Percentiles rank a stretch among this genome's conserved stretches.
These are phyloP conservation scores for Drosophila ustulata DNA, from an alignment of 2,888 invertebrate species.

Conservation along the genomic window DNA sequence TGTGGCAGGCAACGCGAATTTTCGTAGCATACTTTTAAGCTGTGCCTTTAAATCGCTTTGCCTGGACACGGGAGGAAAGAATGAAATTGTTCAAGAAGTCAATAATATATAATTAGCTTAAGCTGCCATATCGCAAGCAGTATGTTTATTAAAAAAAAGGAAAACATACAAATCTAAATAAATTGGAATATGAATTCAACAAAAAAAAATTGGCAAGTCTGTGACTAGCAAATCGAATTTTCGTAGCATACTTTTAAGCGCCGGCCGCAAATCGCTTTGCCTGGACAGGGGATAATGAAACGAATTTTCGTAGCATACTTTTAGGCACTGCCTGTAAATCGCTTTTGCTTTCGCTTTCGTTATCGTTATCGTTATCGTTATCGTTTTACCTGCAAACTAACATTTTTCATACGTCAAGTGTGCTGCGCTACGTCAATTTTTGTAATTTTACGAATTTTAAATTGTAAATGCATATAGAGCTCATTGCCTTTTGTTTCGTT, in stretches of 20 bases:
- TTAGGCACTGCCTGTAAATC: constrained; percentile 51
- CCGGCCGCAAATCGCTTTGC: constrained; percentile 6
- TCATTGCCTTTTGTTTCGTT: not conserved
- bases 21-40: constrained; percentile 63
- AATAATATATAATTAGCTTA: too few species aligned
- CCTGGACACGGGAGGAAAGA: too few species aligned
- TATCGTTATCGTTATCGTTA: not conserved
- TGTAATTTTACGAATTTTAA: not conserved
- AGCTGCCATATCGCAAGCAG: too few species aligned
- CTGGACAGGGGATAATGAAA: constrained; percentile 3
- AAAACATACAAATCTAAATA: too few species aligned
- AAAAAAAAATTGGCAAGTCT: not conserved
- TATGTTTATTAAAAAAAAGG: too few species aligned
- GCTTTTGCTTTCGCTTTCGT: constrained; percentile 5
- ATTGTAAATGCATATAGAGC: not conserved
- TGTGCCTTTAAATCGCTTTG: constrained; percentile 4
- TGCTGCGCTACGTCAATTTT: not conserved
- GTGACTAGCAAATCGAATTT: constrained; percentile 10
- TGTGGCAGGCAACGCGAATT: constrained; percentile 5
- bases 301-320: constrained; percentile 48
- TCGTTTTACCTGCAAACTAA: not conserved
- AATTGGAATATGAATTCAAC: too few species aligned
- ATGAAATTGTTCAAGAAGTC: too few species aligned
- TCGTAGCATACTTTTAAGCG: constrained; percentile 62
- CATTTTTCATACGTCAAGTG: not conserved